Conservation (phyloP, 1,140 invertebrate species). For the Ridgeia piscesae region DNA sequence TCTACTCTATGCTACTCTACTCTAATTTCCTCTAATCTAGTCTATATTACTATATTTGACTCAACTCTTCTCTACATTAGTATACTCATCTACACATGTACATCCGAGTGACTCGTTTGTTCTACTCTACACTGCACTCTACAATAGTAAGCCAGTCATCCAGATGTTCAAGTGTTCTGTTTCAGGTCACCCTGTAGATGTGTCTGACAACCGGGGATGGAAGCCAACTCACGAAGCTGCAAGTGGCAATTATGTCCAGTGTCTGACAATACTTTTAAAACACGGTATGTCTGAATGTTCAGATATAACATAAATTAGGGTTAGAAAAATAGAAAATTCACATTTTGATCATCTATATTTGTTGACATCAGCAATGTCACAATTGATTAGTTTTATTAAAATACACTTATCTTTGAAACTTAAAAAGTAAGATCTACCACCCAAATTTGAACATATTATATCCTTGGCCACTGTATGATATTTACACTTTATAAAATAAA, state of each 20-base stretch:
- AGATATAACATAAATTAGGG: neutral
- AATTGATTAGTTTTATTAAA: neutral
- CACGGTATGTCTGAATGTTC: neutral
- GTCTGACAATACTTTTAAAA: conserved; percentile 34
- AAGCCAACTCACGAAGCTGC: conserved; percentile 56
- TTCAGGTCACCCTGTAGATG: conserved; percentile 47
- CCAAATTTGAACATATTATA: too few relatives aligned
- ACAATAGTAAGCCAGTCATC: neutral
- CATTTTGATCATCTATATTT: neutral
- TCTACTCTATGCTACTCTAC: too few relatives aligned
- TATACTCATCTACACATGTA: too few relatives aligned
- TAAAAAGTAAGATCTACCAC: too few relatives aligned
- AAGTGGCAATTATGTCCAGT: conserved; percentile 44
- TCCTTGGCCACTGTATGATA: too few relatives aligned
- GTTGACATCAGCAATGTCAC: neutral
- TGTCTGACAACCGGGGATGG: conserved; percentile 58
- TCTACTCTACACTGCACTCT: too few relatives aligned
- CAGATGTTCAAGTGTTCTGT: neutral
- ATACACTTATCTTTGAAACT: too few relatives aligned
- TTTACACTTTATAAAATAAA: too few relatives aligned
- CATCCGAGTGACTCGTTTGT: too few relatives aligned
- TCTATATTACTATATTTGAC: too few relatives aligned
- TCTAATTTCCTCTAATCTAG: too few relatives aligned
- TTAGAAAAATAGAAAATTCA: neutral
- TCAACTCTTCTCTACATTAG: too few relatives aligned